A percentile compares a stretch with the other conserved stretches of the same genome.
These are phyloP conservation scores for Atrina japonica DNA, from an alignment of 2,888 invertebrate genomes.

Conservation along the genomic window DNA sequence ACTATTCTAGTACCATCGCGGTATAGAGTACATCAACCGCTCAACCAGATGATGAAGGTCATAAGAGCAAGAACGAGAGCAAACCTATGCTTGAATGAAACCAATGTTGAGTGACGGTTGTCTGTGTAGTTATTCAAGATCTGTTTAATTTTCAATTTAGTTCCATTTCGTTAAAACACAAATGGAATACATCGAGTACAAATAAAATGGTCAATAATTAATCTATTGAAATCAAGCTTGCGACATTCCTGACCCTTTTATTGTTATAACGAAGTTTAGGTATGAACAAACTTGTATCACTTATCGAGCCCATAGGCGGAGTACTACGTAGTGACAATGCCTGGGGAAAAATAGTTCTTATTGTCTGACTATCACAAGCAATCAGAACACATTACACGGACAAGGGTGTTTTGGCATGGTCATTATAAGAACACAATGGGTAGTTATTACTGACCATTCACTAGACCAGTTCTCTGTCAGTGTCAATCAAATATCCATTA, in stretches of 20 bases:
- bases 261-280: conserved; percentile 34
- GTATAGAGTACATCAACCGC: too few relatives aligned
- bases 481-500: conserved; percentile 36
- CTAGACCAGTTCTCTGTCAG: conserved; percentile 37
- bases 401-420: conserved; percentile 44
- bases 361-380: conserved; percentile 39
- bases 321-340: conserved; percentile 39
- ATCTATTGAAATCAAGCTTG: conserved; percentile 27
- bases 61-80: too few relatives aligned
- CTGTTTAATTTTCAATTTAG: too few relatives aligned
- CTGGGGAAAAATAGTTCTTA: conserved; percentile 45
- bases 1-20: too few relatives aligned
- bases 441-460: conserved; percentile 38
- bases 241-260: neutral
- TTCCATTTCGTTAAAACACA: too few relatives aligned
- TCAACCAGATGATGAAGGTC: too few relatives aligned
- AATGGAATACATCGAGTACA: too few relatives aligned
- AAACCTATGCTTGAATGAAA: too few relatives aligned
- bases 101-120: too few relatives aligned
- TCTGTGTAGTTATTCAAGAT: too few relatives aligned
- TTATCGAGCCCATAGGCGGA: conserved; percentile 44
- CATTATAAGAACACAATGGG: conserved; percentile 38
- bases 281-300: conserved; percentile 38
- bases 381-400: conserved; percentile 39
- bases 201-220: conserved; percentile 32